phyloP scores from a whole-genome alignment of 2,113 vertebrate species.

The Lathamus discolor region DNA sequence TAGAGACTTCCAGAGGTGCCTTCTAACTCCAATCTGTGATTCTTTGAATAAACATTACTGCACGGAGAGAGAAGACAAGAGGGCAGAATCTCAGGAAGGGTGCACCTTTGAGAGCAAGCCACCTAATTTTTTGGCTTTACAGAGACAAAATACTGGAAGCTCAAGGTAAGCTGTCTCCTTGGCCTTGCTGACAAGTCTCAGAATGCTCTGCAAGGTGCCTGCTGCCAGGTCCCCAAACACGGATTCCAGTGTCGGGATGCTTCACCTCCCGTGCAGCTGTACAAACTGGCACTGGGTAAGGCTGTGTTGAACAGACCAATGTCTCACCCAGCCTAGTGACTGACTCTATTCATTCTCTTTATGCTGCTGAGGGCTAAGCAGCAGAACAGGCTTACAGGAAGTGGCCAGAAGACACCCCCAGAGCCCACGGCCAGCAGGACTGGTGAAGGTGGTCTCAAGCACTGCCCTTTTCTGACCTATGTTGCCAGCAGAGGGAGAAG shows the following conservation, averaged over 20 bases:
- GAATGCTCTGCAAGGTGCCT: not conserved
- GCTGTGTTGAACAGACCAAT: not conserved
- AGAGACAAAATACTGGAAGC: not conserved
- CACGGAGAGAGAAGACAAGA: not conserved
- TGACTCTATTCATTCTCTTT: not conserved
- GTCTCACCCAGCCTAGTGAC: not conserved
- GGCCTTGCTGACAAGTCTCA: not conserved
- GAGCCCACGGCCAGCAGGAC: not conserved
- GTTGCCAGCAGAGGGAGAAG: not conserved
- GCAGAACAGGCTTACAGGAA: not conserved
- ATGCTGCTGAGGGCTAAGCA: not conserved
- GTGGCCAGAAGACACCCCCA: not conserved
- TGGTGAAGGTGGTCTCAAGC: not conserved
- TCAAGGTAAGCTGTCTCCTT: not conserved
- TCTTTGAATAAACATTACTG: not conserved
- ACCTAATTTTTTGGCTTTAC: not conserved
- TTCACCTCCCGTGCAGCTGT: rapidly evolving
- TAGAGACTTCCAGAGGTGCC: not conserved
- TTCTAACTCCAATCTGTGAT: not conserved
- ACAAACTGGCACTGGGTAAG: not conserved
- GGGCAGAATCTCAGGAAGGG: not conserved
- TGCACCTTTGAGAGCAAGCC: not conserved
- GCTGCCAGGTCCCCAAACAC: not conserved
- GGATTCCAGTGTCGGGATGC: not conserved
- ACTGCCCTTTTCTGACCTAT: not conserved